Evolutionary conservation across 2,888 invertebrate genomes (phyloP).

Genomic region (Caenorhabditis angaria): DNA sequence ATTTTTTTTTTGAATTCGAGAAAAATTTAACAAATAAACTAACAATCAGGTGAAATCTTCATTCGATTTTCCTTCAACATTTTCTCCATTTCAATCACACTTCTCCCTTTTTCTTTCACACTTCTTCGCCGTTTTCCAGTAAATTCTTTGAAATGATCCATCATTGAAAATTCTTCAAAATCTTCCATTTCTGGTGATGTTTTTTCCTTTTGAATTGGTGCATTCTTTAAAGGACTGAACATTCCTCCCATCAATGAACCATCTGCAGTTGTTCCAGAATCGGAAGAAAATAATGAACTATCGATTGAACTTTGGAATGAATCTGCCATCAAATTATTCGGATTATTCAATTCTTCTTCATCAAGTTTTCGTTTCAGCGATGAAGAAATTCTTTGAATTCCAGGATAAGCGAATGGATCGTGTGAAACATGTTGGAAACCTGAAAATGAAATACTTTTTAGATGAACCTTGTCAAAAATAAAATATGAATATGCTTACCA

Average conservation of each 20-base stretch:
- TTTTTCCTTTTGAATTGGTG: too few species aligned
- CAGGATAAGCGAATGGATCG: background rate
- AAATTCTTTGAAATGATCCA: constrained; percentile 2
- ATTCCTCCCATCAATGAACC: constrained; percentile 7
- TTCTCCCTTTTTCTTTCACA: background rate
- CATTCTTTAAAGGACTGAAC: background rate
- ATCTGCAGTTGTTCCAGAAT: background rate
- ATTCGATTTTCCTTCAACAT: background rate
- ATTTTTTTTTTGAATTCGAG: background rate
- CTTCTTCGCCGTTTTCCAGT: background rate
- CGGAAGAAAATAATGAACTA: background rate
- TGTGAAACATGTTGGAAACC: background rate
- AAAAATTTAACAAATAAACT: background rate
- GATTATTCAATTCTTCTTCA: too few species aligned
- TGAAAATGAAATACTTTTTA: too few species aligned
- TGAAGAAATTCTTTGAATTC: background rate
- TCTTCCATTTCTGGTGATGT: background rate
- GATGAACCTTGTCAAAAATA: too few species aligned
- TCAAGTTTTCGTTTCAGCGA: background rate
- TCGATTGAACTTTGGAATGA: constrained; percentile 4
- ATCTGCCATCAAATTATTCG: background rate
- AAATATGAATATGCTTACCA: too few species aligned
- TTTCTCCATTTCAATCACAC: background rate
- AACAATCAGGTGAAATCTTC: background rate
- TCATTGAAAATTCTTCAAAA: background rate